These are phyloP conservation scores for Andrena chrysosceles DNA, from an alignment of 2,888 invertebrate genomes.

Conservation along the genomic window DNA sequence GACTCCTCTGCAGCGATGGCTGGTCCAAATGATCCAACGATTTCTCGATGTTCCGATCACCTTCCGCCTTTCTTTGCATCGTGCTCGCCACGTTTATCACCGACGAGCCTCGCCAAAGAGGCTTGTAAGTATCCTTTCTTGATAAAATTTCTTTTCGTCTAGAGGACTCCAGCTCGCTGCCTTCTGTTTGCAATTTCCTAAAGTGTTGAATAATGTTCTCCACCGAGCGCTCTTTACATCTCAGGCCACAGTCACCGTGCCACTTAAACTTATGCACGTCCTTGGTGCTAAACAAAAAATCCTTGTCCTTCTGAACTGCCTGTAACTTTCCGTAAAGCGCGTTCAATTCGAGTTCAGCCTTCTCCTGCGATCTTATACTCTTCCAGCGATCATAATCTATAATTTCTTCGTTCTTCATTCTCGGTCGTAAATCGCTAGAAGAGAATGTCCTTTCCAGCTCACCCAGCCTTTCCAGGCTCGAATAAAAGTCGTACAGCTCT, in stretches of 20 bases:
- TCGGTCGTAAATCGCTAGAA: slow-evolving; percentile 89
- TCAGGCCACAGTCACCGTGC: slow-evolving; percentile 90
- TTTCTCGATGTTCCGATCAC: slow-evolving; percentile 82
- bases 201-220: slow-evolving; percentile 93
- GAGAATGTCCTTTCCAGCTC: slow-evolving; percentile 93
- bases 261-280: slow-evolving; percentile 91
- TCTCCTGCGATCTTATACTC: slow-evolving; percentile 91
- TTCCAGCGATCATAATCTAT: slow-evolving; percentile 96
- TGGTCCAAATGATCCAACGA: slow-evolving; percentile 85
- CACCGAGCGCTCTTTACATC: slow-evolving; percentile 94
- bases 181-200: slow-evolving; percentile 87
- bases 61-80: slow-evolving; percentile 88
- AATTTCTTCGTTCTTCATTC: slow-evolving; percentile 91
- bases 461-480: slow-evolving; percentile 93
- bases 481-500: slow-evolving; percentile 94
- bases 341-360: slow-evolving; percentile 93
- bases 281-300: slow-evolving; percentile 92
- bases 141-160: slow-evolving; percentile 84
- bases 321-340: slow-evolving; percentile 91
- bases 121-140: slow-evolving; percentile 91
- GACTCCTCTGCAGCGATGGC: slow-evolving; percentile 85
- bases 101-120: slow-evolving; percentile 93
- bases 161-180: slow-evolving; percentile 85
- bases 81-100: slow-evolving; percentile 92
- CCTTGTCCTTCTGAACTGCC: slow-evolving; percentile 92